A percentile compares a stretch with the other conserved stretches of the same genome.
phyloP scores from a whole-genome alignment of 2,888 invertebrate species.

The Choreutis nemorana region DNA sequence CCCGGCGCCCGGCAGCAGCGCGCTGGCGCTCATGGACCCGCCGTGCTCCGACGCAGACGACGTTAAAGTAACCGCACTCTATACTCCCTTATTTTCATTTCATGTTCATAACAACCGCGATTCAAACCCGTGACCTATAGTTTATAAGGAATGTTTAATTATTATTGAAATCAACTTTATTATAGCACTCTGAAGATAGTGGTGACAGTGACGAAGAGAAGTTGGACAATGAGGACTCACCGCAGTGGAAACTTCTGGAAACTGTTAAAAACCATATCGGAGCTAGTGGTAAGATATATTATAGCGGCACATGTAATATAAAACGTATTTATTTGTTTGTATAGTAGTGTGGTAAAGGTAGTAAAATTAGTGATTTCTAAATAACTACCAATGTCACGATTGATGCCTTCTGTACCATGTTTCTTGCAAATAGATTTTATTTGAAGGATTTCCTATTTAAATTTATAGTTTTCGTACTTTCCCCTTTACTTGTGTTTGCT shows the following conservation, averaged over 20 bases:
- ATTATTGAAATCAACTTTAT: conserved; percentile 4
- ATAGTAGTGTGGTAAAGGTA: no score
- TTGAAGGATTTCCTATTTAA: no score
- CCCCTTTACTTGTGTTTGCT: no score
- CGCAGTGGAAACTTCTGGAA: conserved; percentile 91
- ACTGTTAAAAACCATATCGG: conserved; percentile 70
- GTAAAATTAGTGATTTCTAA: no score
- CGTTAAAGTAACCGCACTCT: conserved; percentile 52
- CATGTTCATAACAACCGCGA: not conserved
- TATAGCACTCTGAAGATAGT: conserved; percentile 59
- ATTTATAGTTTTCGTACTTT: no score
- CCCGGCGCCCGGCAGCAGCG: conserved; percentile 40
- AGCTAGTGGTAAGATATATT: conserved; percentile 32
- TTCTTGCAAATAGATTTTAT: no score
- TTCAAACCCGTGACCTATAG: no score
- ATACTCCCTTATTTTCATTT: not conserved
- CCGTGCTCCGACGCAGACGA: conserved; percentile 68
- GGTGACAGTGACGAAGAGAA: conserved; percentile 75
- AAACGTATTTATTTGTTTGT: no score
- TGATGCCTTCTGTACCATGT: no score
- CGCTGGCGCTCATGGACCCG: conserved; percentile 67
- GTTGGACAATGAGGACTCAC: conserved; percentile 72
- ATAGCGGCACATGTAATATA: not conserved
- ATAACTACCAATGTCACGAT: no score
- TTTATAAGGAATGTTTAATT: no score